These are phyloP conservation scores for Rafetus swinhoei DNA, from an alignment of 2,113 vertebrate species.

Conservation along the genomic window DNA sequence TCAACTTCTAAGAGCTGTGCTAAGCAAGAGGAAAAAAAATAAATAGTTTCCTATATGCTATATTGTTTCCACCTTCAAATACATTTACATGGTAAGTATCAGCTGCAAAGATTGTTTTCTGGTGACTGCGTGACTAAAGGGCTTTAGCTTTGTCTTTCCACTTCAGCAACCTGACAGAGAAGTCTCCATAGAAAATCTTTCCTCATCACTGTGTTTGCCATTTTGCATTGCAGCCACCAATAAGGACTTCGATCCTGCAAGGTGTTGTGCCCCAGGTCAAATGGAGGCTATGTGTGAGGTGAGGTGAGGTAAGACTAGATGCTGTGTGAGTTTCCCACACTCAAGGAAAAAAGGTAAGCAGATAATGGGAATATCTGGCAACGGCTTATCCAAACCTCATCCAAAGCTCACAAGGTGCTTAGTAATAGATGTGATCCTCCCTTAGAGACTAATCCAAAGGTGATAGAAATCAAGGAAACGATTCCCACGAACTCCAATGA, in stretches of 20 bases:
- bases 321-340: neutral
- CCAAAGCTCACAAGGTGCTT: neutral
- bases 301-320: neutral
- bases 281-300: neutral
- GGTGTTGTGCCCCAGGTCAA: neutral
- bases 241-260: neutral
- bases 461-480: neutral
- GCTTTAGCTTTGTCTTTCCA: slow-evolving; percentile 3
- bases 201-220: neutral
- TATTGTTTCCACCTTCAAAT: slow-evolving; percentile 10
- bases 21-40: slow-evolving; percentile 18
- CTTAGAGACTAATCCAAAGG: neutral
- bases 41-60: neutral
- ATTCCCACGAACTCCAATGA: neutral
- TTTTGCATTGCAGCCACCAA: neutral
- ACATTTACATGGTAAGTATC: neutral
- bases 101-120: neutral
- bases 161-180: neutral
- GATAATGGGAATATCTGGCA: neutral
- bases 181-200: neutral
- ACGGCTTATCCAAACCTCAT: neutral
- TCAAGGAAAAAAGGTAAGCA: neutral
- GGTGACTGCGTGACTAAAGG: neutral
- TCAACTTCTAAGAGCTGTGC: neutral
- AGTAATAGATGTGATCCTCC: neutral